Percentiles rank a stretch among this genome's conserved stretches.
phyloP scores from a whole-genome alignment of 2,888 invertebrate species.

The Resseliella maxima region DNA sequence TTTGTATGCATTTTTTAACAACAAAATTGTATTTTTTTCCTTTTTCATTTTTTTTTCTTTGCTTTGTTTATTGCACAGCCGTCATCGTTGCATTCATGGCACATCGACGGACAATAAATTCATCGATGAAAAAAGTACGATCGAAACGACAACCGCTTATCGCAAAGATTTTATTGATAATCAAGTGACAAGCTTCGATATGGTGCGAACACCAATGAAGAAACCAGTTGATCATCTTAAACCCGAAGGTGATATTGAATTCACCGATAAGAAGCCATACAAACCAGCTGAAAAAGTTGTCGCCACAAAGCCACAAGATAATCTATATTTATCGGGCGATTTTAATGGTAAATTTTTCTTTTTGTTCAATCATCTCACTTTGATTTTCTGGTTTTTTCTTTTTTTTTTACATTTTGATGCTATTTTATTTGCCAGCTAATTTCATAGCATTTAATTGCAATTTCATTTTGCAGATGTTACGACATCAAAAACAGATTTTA shows the following conservation, averaged over 20 bases:
- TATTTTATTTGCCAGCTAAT: no score
- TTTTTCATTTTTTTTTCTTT: no score
- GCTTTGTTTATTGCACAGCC: no score
- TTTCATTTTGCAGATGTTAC: conserved; percentile 72
- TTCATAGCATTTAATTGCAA: background rate
- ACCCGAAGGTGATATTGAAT: conserved; percentile 73
- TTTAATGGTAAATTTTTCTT: conserved; percentile 71
- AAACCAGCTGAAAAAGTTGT: conserved; percentile 69
- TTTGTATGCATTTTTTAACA: background rate
- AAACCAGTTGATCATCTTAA: conserved; percentile 74
- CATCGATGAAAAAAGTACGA: conserved; percentile 64
- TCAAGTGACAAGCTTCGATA: conserved; percentile 66
- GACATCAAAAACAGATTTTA: conserved; percentile 77
- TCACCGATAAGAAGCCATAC: conserved; percentile 67
- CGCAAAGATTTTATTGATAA: conserved; percentile 70
- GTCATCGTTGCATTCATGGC: conserved; percentile 83
- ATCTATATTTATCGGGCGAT: conserved; percentile 75
- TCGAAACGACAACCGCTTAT: conserved; percentile 72
- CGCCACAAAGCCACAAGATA: conserved; percentile 70
- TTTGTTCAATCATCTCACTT: background rate
- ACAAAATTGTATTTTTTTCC: background rate
- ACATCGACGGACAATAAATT: conserved; percentile 61
- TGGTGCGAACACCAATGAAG: conserved; percentile 68
- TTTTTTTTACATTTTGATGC: background rate
- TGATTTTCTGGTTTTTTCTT: background rate